Conservation (phyloP, 2,888 invertebrate species). For the Gastrophysa polygoni region DNA sequence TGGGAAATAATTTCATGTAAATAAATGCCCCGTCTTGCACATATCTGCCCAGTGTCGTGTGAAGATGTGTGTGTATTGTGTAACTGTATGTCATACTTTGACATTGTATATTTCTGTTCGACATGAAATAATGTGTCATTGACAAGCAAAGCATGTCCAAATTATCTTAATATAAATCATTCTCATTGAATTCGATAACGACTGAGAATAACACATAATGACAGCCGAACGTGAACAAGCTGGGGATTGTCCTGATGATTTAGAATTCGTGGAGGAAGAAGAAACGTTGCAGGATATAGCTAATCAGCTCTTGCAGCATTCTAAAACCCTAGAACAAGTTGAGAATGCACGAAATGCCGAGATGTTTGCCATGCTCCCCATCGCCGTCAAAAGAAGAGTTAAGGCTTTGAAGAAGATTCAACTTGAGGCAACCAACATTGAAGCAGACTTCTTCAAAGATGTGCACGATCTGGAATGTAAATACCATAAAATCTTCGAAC, state of each 20-base stretch:
- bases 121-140: background rate
- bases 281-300: slow-evolving; percentile 56
- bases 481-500: slow-evolving; percentile 80
- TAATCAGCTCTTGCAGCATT: slow-evolving; percentile 54
- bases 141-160: background rate
- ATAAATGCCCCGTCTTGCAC: slow-evolving; percentile 37
- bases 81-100: background rate
- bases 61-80: too few species aligned
- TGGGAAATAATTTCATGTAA: slow-evolving; percentile 37
- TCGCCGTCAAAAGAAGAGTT: slow-evolving; percentile 78
- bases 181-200: too few species aligned
- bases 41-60: slow-evolving; percentile 1
- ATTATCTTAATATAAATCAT: background rate
- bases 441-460: slow-evolving; percentile 92
- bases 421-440: slow-evolving; percentile 81
- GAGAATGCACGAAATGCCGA: slow-evolving; percentile 66
- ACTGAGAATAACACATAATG: too few species aligned
- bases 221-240: slow-evolving; percentile 68
- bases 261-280: slow-evolving; percentile 70
- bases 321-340: slow-evolving; percentile 66
- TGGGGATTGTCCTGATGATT: slow-evolving; percentile 69
- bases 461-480: slow-evolving; percentile 92
- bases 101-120: background rate
- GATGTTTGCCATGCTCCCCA: slow-evolving; percentile 69
- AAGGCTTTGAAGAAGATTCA: slow-evolving; percentile 88